Conservation (phyloP, 2,888 invertebrate species). For the Omphaloscelis lunosa region DNA sequence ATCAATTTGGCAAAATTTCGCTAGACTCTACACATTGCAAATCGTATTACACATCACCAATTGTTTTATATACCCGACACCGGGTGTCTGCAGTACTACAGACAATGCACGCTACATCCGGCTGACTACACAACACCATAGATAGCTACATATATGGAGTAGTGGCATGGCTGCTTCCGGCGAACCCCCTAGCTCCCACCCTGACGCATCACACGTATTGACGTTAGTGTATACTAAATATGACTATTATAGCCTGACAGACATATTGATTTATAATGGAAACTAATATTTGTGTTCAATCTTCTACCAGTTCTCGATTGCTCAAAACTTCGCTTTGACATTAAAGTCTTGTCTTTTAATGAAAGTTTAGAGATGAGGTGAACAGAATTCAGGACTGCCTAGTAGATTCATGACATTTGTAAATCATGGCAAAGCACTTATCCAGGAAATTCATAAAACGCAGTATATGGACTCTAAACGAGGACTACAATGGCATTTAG, state of each 20-base stretch:
- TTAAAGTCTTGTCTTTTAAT: not conserved
- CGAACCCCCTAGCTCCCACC: slow-evolving; percentile 36
- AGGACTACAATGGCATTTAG: slow-evolving; percentile 4
- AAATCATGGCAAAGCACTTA: slow-evolving; percentile 1
- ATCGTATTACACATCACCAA: slow-evolving; percentile 39
- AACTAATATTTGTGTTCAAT: not conserved
- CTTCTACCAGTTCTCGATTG: not conserved
- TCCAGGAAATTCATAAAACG: not conserved
- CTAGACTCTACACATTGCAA: slow-evolving; percentile 25
- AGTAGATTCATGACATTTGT: slow-evolving; percentile 1
- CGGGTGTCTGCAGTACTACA: slow-evolving; percentile 42
- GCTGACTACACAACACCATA: slow-evolving; percentile 28
- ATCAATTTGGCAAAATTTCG: slow-evolving; percentile 20
- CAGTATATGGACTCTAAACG: not conserved
- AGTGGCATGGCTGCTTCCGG: slow-evolving; percentile 55
- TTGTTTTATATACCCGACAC: slow-evolving; percentile 23
- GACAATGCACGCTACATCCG: slow-evolving; percentile 62
- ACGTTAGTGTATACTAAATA: slow-evolving; percentile 20
- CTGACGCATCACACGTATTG: slow-evolving; percentile 27
- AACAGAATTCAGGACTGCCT: not conserved
- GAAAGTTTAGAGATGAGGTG: not conserved
- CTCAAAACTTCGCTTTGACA: not conserved
- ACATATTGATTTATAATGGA: slow-evolving; percentile 27
- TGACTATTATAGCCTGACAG: not conserved
- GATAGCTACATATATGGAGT: slow-evolving; percentile 43